Percentiles rank a stretch among this genome's conserved stretches.
phyloP scores from a whole-genome alignment of 2,888 invertebrate genomes.

The Rhogogaster chlorosoma region DNA sequence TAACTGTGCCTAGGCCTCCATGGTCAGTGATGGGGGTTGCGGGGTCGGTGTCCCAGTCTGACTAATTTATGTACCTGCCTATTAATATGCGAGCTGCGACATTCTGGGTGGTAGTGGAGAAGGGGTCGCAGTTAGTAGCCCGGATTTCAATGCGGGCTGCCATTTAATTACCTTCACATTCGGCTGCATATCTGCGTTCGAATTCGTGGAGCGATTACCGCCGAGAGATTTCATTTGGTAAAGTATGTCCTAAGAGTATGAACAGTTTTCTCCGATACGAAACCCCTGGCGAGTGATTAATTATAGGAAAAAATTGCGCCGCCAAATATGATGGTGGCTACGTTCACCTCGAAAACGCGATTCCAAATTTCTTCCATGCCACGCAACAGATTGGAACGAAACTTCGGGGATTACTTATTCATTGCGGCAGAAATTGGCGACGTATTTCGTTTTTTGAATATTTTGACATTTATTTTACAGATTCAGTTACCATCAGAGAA shows the following conservation, averaged over 20 bases:
- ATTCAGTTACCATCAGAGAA: too few relatives aligned
- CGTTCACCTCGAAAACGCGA: too few relatives aligned
- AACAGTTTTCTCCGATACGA: neutral
- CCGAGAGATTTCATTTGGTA: neutral
- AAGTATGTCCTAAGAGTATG: neutral
- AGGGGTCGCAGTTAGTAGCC: conserved; percentile 2
- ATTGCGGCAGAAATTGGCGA: too few relatives aligned
- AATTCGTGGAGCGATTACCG: neutral
- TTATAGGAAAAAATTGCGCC: neutral
- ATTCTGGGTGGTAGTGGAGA: neutral
- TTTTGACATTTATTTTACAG: too few relatives aligned
- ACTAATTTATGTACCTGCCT: conserved; percentile 44
- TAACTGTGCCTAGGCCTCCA: neutral
- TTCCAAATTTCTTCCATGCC: too few relatives aligned
- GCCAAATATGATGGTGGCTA: neutral
- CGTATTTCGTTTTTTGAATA: too few relatives aligned
- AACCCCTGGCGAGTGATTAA: neutral
- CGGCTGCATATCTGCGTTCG: neutral
- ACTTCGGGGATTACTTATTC: too few relatives aligned
- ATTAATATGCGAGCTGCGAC: conserved; percentile 45
- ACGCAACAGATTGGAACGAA: too few relatives aligned
- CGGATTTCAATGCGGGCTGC: conserved; percentile 1
- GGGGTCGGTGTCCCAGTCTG: neutral
- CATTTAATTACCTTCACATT: conserved; percentile 17
- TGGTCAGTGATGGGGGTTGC: conserved; percentile 9